These are phyloP conservation scores for Eueides isabella DNA, from an alignment of 1,140 invertebrate genomes.

Conservation along the genomic window DNA sequence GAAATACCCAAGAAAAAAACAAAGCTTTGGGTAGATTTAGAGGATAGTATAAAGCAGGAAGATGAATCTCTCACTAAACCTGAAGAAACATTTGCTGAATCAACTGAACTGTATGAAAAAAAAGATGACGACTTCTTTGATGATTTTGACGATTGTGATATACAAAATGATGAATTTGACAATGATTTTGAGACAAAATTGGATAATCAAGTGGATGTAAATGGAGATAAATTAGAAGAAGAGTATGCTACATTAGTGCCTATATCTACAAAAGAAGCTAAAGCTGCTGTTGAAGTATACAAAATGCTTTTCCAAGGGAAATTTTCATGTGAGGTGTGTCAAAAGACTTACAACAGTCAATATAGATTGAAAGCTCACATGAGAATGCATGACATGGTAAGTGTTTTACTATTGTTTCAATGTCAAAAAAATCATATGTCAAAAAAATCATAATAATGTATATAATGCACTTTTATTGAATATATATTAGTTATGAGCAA, in stretches of 20 bases:
- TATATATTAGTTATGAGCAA: too few species aligned
- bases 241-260: constrained; percentile 67
- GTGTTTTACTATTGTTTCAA: background rate
- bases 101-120: constrained; percentile 24
- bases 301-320: constrained; percentile 63
- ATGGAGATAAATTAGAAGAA: constrained; percentile 51
- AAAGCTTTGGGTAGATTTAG: constrained; percentile 19
- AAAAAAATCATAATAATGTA: too few species aligned
- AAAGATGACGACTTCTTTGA: constrained; percentile 38
- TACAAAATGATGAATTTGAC: constrained; percentile 38
- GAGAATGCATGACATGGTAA: constrained; percentile 73
- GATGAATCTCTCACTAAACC: constrained; percentile 15
- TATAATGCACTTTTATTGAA: too few species aligned
- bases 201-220: constrained; percentile 47
- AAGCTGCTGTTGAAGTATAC: constrained; percentile 63
- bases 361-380: constrained; percentile 57
- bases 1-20: constrained; percentile 28
- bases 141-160: constrained; percentile 43
- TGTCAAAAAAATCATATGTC: too few species aligned
- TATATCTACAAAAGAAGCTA: constrained; percentile 61
- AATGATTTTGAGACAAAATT: constrained; percentile 21
- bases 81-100: constrained; percentile 14
- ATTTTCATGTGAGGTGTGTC: constrained; percentile 56
- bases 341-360: constrained; percentile 57
- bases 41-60: constrained; percentile 26